These are phyloP conservation scores for Nibea coibor DNA, from an alignment of 2,113 vertebrate genomes.

Conservation along the genomic window DNA sequence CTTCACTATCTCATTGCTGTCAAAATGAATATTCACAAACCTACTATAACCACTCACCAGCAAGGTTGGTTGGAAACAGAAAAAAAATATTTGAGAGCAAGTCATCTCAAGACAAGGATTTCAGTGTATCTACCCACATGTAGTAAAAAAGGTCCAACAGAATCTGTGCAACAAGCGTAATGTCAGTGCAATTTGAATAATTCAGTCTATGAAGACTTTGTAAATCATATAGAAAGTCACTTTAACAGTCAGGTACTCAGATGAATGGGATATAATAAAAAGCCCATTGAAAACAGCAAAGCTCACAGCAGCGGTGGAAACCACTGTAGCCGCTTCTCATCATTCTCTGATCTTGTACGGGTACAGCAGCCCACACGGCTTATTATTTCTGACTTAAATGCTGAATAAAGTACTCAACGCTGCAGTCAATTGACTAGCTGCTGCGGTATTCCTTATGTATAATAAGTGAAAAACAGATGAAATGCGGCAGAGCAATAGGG, in stretches of 20 bases:
- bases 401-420: not conserved
- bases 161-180: constrained; percentile 13
- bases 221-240: constrained; percentile 37
- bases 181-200: constrained; percentile 50
- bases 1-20: constrained; percentile 39
- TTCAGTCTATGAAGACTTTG: constrained; percentile 34
- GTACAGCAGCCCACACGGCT: constrained; percentile 45
- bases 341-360: constrained; percentile 30
- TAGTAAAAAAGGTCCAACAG: constrained; percentile 17
- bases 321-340: constrained; percentile 16
- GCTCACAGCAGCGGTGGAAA: constrained; percentile 28
- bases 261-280: constrained; percentile 29
- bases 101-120: constrained; percentile 31
- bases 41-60: constrained; percentile 26
- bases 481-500: not conserved
- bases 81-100: constrained; percentile 29
- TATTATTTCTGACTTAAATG: constrained; percentile 57
- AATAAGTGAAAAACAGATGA: constrained; percentile 23
- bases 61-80: constrained; percentile 45
- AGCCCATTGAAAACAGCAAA: constrained; percentile 21
- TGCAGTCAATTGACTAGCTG: constrained; percentile 9
- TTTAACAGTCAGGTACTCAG: constrained; percentile 28
- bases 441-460: constrained; percentile 11
- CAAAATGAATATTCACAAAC: constrained; percentile 43
- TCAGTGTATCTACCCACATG: constrained; percentile 49